These are phyloP conservation scores for Falco novaeseelandiae DNA, from an alignment of 2,797 vertebrate genomes.

Conservation along the genomic window DNA sequence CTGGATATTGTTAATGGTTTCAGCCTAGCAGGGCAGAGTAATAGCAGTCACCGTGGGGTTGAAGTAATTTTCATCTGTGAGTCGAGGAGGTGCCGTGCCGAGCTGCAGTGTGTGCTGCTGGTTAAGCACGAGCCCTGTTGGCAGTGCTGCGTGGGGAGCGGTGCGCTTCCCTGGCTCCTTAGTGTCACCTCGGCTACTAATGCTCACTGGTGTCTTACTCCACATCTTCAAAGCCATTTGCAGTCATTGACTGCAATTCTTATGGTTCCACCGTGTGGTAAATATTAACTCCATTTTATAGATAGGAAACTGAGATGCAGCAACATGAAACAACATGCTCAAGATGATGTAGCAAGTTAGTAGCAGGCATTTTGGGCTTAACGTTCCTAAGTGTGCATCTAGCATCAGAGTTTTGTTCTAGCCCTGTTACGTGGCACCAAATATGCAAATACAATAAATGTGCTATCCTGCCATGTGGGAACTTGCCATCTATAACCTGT, in stretches of 20 bases:
- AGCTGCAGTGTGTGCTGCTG: neutral
- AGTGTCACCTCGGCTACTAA: neutral
- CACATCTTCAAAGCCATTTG: neutral
- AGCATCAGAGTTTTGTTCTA: neutral
- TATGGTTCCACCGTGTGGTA: conserved; percentile 11
- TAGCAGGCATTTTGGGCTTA: conserved; percentile 37
- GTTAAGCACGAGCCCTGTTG: neutral
- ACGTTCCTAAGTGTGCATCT: neutral
- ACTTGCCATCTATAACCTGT: conserved; percentile 31
- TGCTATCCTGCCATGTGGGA: neutral
- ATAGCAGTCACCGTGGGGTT: neutral
- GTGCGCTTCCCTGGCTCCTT: neutral
- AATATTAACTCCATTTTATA: neutral
- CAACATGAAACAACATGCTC: neutral
- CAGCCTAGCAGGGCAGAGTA: neutral
- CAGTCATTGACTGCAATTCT: neutral
- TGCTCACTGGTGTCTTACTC: neutral
- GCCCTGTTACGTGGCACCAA: neutral
- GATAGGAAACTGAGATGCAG: neutral
- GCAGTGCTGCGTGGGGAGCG: neutral
- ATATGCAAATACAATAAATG: conserved; percentile 23
- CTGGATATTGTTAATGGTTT: neutral
- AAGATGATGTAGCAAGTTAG: neutral
- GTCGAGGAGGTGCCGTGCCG: neutral
- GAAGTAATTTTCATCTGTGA: neutral